Conservation (phyloP, 1,140 invertebrate species). For the Cydia pomonella region DNA sequence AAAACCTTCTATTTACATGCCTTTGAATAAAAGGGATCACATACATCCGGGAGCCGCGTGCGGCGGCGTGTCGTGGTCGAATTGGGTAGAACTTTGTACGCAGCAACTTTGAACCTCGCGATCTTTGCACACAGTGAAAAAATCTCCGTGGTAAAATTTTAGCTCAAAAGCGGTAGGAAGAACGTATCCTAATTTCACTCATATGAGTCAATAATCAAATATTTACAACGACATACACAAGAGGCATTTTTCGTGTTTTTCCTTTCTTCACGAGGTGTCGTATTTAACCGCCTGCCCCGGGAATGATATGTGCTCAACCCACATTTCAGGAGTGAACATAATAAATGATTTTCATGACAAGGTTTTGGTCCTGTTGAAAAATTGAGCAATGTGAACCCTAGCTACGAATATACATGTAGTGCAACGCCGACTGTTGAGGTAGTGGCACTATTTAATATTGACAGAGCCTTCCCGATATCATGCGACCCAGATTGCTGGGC, state of each 20-base stretch:
- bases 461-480: conserved; percentile 16
- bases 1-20: background rate
- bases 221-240: too few species aligned
- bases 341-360: conserved; percentile 1
- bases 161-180: too few species aligned
- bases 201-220: too few species aligned
- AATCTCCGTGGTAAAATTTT: too few species aligned
- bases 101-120: background rate
- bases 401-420: background rate
- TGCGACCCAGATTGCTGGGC: conserved; percentile 8
- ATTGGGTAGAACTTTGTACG: background rate
- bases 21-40: background rate
- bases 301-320: too few species aligned
- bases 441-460: conserved; percentile 24
- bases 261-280: too few species aligned
- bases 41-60: background rate
- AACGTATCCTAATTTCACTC: too few species aligned
- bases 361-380: background rate
- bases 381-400: background rate
- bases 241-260: too few species aligned
- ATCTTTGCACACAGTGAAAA: too few species aligned
- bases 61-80: background rate
- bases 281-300: too few species aligned
- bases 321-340: background rate
- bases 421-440: background rate